These are phyloP conservation scores for Geotrypetes seraphini DNA, from an alignment of 2,797 vertebrate genomes.

Conservation along the genomic window DNA sequence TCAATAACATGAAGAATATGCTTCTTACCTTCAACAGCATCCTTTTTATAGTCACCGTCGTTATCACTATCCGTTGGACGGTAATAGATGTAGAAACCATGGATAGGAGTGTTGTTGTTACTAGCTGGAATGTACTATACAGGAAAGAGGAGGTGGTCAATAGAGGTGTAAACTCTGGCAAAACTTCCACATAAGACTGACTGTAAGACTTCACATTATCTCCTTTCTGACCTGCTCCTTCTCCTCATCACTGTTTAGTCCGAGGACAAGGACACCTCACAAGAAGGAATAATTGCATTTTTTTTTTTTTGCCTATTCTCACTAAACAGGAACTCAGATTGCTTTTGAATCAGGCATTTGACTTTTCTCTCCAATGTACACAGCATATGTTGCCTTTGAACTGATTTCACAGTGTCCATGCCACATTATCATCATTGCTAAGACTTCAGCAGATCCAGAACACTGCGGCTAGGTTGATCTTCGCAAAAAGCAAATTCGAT, in stretches of 20 bases:
- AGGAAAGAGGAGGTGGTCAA: constrained; percentile 15
- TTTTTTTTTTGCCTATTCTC: not conserved
- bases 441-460: too few relatives aligned
- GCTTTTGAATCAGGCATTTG: not conserved
- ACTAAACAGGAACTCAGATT: too few relatives aligned
- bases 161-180: not conserved
- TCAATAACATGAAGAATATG: not conserved
- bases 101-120: constrained; percentile 94
- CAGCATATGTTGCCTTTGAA: too few relatives aligned
- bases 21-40: constrained; percentile 80
- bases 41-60: constrained; percentile 95
- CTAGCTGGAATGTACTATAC: constrained; percentile 77
- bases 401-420: too few relatives aligned
- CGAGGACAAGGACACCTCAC: not conserved
- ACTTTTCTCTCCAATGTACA: too few relatives aligned
- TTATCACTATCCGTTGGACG: constrained; percentile 97
- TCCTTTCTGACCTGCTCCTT: too few relatives aligned
- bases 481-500: too few relatives aligned
- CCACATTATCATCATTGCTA: too few relatives aligned
- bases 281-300: not conserved
- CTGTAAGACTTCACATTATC: not conserved
- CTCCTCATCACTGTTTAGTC: too few relatives aligned
- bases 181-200: not conserved
- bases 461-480: too few relatives aligned
- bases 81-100: constrained; percentile 95